A percentile compares a stretch with the other conserved stretches of the same genome.
Conservation (phyloP, 1,140 invertebrate species). For the Drosophila suzukii region DNA sequence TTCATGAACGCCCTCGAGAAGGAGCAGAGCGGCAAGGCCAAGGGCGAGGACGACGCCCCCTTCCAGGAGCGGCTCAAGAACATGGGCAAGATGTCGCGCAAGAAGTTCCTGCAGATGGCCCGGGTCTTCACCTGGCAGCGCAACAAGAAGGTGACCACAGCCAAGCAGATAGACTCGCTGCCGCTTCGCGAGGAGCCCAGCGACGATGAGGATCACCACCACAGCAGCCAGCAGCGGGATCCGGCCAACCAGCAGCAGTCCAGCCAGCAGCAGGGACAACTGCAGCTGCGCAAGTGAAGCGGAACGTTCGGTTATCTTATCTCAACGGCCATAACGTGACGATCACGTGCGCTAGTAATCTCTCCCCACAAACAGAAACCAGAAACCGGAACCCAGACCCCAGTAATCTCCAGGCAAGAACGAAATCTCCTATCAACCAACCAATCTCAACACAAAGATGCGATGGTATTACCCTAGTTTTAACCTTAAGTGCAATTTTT, state of each 20-base stretch:
- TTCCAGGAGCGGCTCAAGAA: constrained; percentile 93
- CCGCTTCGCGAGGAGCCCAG: constrained; percentile 87
- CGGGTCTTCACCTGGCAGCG: constrained; percentile 90
- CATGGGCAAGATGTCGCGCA: constrained; percentile 94
- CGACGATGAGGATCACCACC: constrained; percentile 86
- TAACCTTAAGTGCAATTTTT: constrained; percentile 75
- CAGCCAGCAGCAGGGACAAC: constrained; percentile 59
- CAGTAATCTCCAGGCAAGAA: constrained; percentile 46
- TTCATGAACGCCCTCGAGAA: constrained; percentile 94
- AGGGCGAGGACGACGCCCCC: constrained; percentile 90
- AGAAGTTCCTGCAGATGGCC: constrained; percentile 92
- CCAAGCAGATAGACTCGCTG: constrained; percentile 86
- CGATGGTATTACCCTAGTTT: constrained; percentile 62
- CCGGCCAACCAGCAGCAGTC: constrained; percentile 39
- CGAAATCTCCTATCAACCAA: constrained; percentile 24
- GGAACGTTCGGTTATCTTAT: constrained; percentile 69
- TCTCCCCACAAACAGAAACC: constrained; percentile 8
- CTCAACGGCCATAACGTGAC: constrained; percentile 72
- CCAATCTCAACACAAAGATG: constrained; percentile 19
- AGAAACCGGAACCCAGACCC: background rate
- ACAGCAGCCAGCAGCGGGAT: constrained; percentile 48
- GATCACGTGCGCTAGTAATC: constrained; percentile 59
- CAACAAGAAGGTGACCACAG: constrained; percentile 88
- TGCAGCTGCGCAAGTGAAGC: constrained; percentile 71
- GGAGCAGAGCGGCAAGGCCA: constrained; percentile 86